A percentile compares a stretch with the other conserved stretches of the same genome.
These are phyloP conservation scores for Drosophila elegans DNA, from an alignment of 1,140 invertebrate genomes.

Conservation along the genomic window DNA sequence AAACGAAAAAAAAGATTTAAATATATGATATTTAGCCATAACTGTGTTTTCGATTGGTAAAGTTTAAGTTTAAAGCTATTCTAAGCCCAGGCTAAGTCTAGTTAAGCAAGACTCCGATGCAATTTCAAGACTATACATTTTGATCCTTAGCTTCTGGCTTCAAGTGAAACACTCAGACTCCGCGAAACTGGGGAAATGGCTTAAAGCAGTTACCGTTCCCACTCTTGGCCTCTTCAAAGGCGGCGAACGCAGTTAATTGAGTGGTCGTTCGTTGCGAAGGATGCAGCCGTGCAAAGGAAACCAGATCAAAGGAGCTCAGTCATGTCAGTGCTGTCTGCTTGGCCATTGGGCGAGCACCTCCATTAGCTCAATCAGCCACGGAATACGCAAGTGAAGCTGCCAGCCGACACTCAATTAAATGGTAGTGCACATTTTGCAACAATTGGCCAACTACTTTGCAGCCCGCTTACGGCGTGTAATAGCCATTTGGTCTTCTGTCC, in stretches of 20 bases:
- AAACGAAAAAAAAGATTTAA: too few relatives aligned
- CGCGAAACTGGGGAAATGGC: conserved; percentile 20
- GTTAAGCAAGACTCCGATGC: too few relatives aligned
- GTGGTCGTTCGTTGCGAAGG: conserved; percentile 41
- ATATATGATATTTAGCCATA: too few relatives aligned
- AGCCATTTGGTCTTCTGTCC: conserved; percentile 13
- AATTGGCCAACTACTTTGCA: conserved; percentile 46
- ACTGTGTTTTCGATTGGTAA: too few relatives aligned
- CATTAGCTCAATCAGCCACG: conserved; percentile 65
- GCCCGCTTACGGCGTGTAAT: conserved; percentile 6
- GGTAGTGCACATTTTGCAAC: conserved; percentile 32
- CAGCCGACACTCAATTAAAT: conserved; percentile 64
- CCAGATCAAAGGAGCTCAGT: conserved; percentile 28
- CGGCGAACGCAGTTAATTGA: conserved; percentile 70
- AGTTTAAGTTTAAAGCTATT: too few relatives aligned
- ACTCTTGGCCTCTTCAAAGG: conserved; percentile 48
- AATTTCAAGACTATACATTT: too few relatives aligned
- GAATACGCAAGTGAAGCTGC: conserved; percentile 15
- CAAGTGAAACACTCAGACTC: conserved; percentile 3
- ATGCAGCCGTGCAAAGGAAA: background rate
- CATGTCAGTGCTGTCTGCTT: conserved; percentile 6
- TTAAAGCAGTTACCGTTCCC: conserved; percentile 28
- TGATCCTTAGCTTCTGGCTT: too few relatives aligned
- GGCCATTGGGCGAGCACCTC: conserved; percentile 40
- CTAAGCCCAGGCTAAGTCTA: too few relatives aligned